A percentile compares a stretch with the other conserved stretches of the same genome.
Evolutionary conservation across 2,113 vertebrate genomes (phyloP).

Genomic region (Gavialis gangeticus): DNA sequence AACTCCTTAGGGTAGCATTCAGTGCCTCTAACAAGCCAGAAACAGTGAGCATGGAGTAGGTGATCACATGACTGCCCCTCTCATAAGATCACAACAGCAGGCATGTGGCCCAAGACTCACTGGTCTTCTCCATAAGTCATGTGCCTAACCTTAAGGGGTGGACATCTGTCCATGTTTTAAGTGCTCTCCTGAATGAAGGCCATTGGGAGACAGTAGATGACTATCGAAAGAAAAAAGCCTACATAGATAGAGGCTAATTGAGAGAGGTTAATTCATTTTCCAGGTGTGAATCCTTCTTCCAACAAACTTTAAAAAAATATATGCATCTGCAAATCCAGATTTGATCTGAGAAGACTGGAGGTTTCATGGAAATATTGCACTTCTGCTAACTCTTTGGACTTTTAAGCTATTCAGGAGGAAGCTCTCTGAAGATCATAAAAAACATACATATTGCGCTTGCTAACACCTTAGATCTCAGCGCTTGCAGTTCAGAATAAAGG

Average conservation of each 20-base stretch:
- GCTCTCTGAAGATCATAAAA: background rate
- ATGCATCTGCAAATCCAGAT: background rate
- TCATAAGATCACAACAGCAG: accelerated
- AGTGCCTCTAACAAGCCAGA: background rate
- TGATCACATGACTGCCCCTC: accelerated
- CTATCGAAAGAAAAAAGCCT: background rate
- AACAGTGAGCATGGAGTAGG: too few species aligned
- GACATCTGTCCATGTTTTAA: accelerated
- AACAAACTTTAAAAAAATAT: background rate
- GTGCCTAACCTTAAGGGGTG: background rate
- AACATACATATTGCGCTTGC: accelerated
- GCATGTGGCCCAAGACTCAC: accelerated
- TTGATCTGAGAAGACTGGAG: background rate
- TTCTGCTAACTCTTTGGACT: accelerated
- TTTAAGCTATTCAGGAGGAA: accelerated
- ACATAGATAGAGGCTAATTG: background rate
- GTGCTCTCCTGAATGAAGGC: accelerated
- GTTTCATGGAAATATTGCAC: background rate
- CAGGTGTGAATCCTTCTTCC: background rate
- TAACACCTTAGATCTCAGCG: background rate
- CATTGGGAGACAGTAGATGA: accelerated
- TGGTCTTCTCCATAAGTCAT: background rate
- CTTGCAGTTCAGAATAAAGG: background rate
- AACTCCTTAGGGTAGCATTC: background rate
- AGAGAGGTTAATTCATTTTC: background rate